These are phyloP conservation scores for Takifugu rubripes DNA, from an alignment of 2,797 vertebrate genomes.

Conservation along the genomic window DNA sequence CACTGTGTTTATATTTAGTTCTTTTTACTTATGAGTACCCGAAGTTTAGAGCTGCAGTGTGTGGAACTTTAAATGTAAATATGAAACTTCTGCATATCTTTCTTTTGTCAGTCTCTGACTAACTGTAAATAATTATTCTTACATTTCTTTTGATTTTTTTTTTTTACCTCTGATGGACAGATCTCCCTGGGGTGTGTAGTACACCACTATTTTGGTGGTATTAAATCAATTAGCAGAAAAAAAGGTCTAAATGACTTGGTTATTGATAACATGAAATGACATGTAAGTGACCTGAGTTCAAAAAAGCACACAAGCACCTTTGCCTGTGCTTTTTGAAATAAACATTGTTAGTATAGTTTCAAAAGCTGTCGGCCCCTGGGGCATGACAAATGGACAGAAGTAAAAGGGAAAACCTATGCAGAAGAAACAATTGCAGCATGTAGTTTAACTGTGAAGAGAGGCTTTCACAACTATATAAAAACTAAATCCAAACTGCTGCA, in stretches of 20 bases:
- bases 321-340: no score
- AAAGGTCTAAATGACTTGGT: background rate
- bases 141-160: conserved; percentile 3
- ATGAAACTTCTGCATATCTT: conserved; percentile 13
- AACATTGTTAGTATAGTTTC: no score
- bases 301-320: no score
- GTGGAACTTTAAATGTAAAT: conserved; percentile 27
- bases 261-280: background rate
- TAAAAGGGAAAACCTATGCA: no score
- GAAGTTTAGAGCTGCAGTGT: conserved; percentile 25
- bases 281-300: no score
- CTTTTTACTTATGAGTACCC: conserved; percentile 13
- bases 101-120: background rate
- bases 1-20: background rate
- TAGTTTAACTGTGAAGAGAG: no score
- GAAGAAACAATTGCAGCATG: no score
- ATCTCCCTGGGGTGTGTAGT: conserved; percentile 19
- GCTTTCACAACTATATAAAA: no score
- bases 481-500: no score
- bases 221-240: conserved; percentile 48
- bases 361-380: no score
- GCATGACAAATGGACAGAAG: no score
- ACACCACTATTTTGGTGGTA: conserved; percentile 39
- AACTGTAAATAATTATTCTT: conserved; percentile 28
- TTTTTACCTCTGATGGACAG: conserved; percentile 15